These are phyloP conservation scores for Platycercus adscitus DNA, from an alignment of 2,113 vertebrate genomes.

Conservation along the genomic window DNA sequence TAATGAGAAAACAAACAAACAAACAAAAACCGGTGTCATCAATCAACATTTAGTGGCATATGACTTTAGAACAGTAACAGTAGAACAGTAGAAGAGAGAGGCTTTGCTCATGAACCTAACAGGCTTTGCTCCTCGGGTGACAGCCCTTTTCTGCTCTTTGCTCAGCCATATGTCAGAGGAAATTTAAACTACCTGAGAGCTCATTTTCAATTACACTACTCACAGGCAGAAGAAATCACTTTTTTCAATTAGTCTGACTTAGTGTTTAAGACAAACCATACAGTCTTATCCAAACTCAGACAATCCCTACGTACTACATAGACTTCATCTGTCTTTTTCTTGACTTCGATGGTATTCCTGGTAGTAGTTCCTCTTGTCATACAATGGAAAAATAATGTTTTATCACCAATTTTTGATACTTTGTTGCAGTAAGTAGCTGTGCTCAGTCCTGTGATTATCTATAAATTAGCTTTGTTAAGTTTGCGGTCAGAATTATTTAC, in stretches of 20 bases:
- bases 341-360: not conserved
- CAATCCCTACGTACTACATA: not conserved
- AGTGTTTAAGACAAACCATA: not conserved
- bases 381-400: not conserved
- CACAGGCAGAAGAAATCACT: not conserved
- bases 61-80: not conserved
- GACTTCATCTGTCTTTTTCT: not conserved
- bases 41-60: not conserved
- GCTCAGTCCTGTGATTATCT: not conserved
- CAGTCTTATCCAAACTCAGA: not conserved
- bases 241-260: not conserved
- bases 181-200: not conserved
- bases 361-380: not conserved
- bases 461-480: not conserved
- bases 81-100: not conserved
- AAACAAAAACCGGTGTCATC: not conserved
- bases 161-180: not conserved
- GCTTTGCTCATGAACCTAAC: not conserved
- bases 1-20: not conserved
- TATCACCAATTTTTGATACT: not conserved
- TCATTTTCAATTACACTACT: not conserved
- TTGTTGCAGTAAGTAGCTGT: not conserved
- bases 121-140: not conserved
- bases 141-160: not conserved
- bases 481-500: not conserved